Evolutionary conservation across 2,113 vertebrate genomes (phyloP), one percentile per base, ranked within the genome.

Genomic region (Craseonycteris thonglongyai): DNA sequence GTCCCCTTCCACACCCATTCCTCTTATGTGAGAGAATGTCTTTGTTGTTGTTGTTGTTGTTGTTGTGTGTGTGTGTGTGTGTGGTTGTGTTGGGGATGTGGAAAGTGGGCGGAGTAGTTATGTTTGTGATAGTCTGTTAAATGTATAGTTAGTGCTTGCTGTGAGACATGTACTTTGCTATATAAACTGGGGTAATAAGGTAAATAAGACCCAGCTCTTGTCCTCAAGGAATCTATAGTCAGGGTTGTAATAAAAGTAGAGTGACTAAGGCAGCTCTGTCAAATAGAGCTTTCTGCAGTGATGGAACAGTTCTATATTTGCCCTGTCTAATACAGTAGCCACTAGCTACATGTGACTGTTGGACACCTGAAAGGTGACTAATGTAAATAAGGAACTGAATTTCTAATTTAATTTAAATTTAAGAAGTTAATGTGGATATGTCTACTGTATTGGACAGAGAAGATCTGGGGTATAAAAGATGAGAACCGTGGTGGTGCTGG

Each of bases 391-490:
- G 35, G 75, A 96, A 90, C 72, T 75, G 51, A 84, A 24, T 59
- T 93, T 83, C 54, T 94, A 85, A 84, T 40, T 91, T 49, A 85
- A 89, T 65, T 61, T 22, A 74, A 71, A 81, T 69, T 66, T 90
- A 42, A 82, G 18, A 89, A 89, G 76, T 95, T 93, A 81, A 19
- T 79, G 58, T 83, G 54, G 51, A 7, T 79, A 28, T 90, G 66
- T 16, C 45, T 89, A 22, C 47, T 74, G 12, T 65, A 56, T 65
- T 88, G 56, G 78, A 69, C 63, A 95, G 74, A 94, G 40, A 18
- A 90, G 26, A 13, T 61, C 26, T 51, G 33, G 54, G 47, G 16
- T 40, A 54, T 90, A 51, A 88, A 84, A 61, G 14, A 58, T 68
- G 59, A 95, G 45, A 87, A 69, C 21, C 91, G 24, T 81, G 47